Conservation (phyloP, 2,797 vertebrate species). For the Argyrosomus regius region DNA sequence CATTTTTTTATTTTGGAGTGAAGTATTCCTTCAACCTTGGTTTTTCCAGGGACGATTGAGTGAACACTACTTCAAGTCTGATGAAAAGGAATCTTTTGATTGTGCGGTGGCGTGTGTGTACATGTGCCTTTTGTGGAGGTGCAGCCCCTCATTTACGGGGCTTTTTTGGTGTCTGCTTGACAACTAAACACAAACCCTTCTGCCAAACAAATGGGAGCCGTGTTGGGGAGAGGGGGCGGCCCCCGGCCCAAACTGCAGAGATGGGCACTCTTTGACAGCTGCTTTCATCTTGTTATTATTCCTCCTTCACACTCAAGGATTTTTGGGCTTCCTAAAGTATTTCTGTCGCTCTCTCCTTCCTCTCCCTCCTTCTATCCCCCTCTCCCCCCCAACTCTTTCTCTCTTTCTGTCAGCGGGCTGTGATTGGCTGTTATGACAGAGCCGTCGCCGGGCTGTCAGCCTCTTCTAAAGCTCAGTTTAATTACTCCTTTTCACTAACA, state of each 20-base stretch:
- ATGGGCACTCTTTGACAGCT: conserved; percentile 76
- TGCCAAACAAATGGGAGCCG: conserved; percentile 66
- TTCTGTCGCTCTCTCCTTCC: conserved; percentile 58
- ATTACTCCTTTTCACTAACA: conserved; percentile 86
- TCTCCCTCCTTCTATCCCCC: conserved; percentile 27
- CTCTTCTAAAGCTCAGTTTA: conserved; percentile 82
- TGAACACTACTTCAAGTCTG: conserved; percentile 30
- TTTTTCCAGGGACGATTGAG: conserved; percentile 15
- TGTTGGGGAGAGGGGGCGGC: conserved; percentile 51
- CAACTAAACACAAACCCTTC: conserved; percentile 66
- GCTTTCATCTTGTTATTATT: conserved; percentile 81
- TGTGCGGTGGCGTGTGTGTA: conserved; percentile 37
- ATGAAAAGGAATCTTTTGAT: conserved; percentile 42
- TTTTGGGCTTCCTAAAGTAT: conserved; percentile 76
- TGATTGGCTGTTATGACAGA: conserved; percentile 84
- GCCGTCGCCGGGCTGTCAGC: conserved; percentile 74
- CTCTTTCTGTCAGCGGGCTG: conserved; percentile 62
- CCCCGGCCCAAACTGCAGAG: conserved; percentile 51
- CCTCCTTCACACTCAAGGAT: conserved; percentile 77
- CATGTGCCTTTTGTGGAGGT: conserved; percentile 43
- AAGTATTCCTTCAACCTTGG: conserved; percentile 25
- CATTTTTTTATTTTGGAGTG: not conserved
- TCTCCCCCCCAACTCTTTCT: conserved; percentile 14
- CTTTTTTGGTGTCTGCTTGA: conserved; percentile 67
- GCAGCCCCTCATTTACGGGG: conserved; percentile 59